phyloP scores from a whole-genome alignment of 1,140 invertebrate species.

The Paraescarpia echinospica region DNA sequence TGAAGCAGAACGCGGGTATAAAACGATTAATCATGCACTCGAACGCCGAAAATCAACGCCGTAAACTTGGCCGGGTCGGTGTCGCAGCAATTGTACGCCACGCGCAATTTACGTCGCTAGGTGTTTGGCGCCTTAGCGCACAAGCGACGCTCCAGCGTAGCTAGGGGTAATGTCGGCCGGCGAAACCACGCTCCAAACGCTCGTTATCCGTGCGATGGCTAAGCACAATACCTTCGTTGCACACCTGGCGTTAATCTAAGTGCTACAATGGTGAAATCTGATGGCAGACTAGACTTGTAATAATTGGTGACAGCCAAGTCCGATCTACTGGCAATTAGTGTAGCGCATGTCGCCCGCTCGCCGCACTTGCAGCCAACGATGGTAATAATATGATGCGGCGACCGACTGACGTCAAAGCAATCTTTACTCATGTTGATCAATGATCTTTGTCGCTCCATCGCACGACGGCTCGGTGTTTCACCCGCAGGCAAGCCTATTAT shows the following conservation, averaged over 20 bases:
- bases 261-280: background rate
- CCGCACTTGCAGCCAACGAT: background rate
- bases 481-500: background rate
- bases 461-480: background rate
- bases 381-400: background rate
- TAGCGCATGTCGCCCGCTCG: background rate
- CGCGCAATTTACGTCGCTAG: background rate
- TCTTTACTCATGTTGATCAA: background rate
- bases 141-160: background rate
- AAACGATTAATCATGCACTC: conserved; percentile 5
- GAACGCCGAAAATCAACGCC: background rate
- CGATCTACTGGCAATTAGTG: background rate
- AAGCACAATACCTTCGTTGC: background rate
- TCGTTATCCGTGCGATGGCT: background rate
- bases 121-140: background rate
- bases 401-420: conserved; percentile 3
- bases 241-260: conserved; percentile 4
- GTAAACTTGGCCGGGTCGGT: background rate
- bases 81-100: conserved; percentile 3
- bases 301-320: background rate
- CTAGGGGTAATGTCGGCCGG: background rate
- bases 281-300: background rate
- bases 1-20: background rate
- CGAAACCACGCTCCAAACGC: background rate
- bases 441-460: background rate